Evolutionary conservation across 1,140 invertebrate genomes (phyloP).

Genomic region (Diprion similis): DNA sequence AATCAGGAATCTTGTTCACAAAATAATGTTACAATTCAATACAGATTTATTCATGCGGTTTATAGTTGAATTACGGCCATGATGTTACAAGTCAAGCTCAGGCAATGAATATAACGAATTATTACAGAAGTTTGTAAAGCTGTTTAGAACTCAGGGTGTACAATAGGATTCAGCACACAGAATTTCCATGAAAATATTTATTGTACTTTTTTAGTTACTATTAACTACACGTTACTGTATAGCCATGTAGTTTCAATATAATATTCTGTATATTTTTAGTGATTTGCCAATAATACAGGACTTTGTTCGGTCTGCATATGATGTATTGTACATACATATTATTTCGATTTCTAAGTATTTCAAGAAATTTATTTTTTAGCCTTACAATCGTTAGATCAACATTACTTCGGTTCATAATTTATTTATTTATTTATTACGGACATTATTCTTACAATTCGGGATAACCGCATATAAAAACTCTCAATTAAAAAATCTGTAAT

Average conservation of each 20-base stretch:
- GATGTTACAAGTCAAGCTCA: too few relatives aligned
- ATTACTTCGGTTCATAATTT: too few relatives aligned
- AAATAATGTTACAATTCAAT: conserved; percentile 26
- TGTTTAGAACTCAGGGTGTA: too few relatives aligned
- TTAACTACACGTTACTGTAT: conserved; percentile 36
- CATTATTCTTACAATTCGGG: conserved; percentile 18
- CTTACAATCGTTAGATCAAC: too few relatives aligned
- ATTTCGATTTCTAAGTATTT: too few relatives aligned
- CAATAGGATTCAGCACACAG: too few relatives aligned
- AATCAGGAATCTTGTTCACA: conserved; percentile 23
- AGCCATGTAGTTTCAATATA: background rate
- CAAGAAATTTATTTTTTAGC: too few relatives aligned
- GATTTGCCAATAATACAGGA: conserved; percentile 23
- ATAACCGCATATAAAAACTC: conserved; percentile 25
- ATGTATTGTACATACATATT: too few relatives aligned
- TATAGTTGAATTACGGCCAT: background rate
- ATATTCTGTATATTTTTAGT: background rate
- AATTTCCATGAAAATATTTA: conserved; percentile 15
- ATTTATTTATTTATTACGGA: too few relatives aligned
- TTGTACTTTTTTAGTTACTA: conserved; percentile 26
- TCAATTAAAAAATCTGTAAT: conserved; percentile 25
- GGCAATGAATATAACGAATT: too few relatives aligned
- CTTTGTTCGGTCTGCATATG: conserved; percentile 1
- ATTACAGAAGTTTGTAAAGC: too few relatives aligned
- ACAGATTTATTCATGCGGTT: conserved; percentile 26